phyloP scores from a whole-genome alignment of 2,113 vertebrate genomes.

The Misgurnus mizolepis region DNA sequence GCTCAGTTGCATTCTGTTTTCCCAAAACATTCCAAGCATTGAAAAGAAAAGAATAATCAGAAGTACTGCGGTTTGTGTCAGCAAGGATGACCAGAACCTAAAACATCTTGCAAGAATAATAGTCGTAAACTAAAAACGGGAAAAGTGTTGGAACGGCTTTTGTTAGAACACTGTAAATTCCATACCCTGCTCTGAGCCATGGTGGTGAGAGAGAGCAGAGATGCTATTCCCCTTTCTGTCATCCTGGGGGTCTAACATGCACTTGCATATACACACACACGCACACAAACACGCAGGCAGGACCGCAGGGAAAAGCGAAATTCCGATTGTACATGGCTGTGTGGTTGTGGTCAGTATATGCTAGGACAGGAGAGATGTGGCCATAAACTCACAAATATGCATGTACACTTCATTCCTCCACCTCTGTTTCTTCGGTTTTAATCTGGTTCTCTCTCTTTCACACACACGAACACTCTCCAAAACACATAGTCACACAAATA shows the following conservation, averaged over 20 bases:
- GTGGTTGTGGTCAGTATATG: conserved; percentile 47
- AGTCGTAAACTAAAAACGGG: conserved; percentile 42
- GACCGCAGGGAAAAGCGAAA: conserved; percentile 27
- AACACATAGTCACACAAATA: conserved; percentile 30
- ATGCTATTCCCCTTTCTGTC: conserved; percentile 49
- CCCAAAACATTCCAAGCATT: conserved; percentile 63
- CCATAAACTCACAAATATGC: background rate
- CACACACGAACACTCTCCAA: conserved; percentile 21
- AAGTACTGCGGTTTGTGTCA: conserved; percentile 66
- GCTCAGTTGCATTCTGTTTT: conserved; percentile 59
- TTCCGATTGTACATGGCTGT: conserved; percentile 44
- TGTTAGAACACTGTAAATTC: conserved; percentile 74
- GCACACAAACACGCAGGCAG: background rate
- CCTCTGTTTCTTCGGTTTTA: conserved; percentile 26
- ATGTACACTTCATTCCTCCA: conserved; percentile 29
- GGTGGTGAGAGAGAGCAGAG: conserved; percentile 46
- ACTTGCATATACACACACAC: conserved; percentile 35
- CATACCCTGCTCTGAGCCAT: conserved; percentile 50
- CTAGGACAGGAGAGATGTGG: conserved; percentile 44
- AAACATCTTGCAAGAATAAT: conserved; percentile 68
- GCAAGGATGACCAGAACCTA: conserved; percentile 66
- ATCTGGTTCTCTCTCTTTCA: conserved; percentile 37
- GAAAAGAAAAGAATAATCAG: conserved; percentile 60
- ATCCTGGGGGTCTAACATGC: conserved; percentile 42
- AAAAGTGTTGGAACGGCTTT: conserved; percentile 50